A percentile compares a stretch with the other conserved stretches of the same genome.
These are phyloP conservation scores for Batillaria attramentaria DNA, from an alignment of 1,140 invertebrate species.

Conservation along the genomic window DNA sequence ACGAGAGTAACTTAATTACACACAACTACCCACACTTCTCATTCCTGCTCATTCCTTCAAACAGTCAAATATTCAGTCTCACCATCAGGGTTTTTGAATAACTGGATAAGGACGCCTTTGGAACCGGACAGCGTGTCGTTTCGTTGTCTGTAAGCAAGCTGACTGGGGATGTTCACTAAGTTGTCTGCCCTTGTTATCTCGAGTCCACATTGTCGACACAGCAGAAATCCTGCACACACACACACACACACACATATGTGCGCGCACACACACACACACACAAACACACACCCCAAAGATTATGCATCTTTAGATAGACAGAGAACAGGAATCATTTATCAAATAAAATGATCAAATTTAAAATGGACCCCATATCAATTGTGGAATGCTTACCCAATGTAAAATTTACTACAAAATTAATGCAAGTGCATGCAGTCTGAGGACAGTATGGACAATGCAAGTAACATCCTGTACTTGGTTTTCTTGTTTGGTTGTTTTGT, in stretches of 20 bases:
- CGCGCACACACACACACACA: neutral
- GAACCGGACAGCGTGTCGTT: conserved; percentile 58
- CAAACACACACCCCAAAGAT: neutral
- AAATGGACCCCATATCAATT: no score
- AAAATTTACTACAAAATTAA: no score
- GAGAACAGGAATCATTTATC: neutral
- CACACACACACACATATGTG: neutral
- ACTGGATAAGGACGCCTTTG: conserved; percentile 57
- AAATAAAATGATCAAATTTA: no score
- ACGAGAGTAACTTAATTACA: no score
- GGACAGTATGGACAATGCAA: no score
- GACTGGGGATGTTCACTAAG: conserved; percentile 53
- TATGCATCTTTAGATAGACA: neutral
- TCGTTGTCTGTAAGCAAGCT: conserved; percentile 49
- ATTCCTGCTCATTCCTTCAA: no score
- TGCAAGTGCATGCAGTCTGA: no score
- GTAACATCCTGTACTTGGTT: no score
- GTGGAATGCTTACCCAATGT: no score
- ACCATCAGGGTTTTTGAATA: conserved; percentile 66
- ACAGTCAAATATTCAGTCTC: no score
- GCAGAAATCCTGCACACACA: conserved; percentile 40
- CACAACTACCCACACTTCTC: no score
- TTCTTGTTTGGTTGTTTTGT: no score
- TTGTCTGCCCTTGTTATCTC: conserved; percentile 51
- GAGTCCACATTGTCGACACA: conserved; percentile 65